These are phyloP conservation scores for Rissa tridactyla DNA, from an alignment of 2,113 vertebrate species.

Conservation along the genomic window DNA sequence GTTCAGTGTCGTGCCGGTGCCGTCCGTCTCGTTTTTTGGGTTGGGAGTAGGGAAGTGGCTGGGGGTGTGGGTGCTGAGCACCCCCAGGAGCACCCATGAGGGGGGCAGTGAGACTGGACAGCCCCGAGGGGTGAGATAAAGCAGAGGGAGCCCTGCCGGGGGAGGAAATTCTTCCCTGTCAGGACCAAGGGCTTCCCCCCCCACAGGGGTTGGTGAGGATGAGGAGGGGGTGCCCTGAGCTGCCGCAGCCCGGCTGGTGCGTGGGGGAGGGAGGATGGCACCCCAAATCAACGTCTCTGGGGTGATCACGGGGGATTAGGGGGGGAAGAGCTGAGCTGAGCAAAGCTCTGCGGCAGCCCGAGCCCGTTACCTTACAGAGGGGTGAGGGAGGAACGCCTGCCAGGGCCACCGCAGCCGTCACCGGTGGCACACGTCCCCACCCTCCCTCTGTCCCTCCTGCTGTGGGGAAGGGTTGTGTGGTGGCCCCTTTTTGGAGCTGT, in stretches of 20 bases:
- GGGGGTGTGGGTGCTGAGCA: too few species aligned
- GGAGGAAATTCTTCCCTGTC: background rate
- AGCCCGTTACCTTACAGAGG: accelerated
- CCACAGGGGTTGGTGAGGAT: background rate
- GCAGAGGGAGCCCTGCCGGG: background rate
- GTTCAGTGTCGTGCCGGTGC: background rate
- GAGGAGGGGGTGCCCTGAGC: background rate
- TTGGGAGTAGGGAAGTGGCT: background rate
- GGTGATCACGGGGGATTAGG: background rate
- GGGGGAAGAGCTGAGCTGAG: background rate
- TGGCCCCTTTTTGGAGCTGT: background rate
- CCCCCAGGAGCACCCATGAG: background rate
- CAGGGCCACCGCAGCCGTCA: accelerated
- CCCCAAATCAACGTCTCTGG: accelerated
- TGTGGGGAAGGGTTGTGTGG: accelerated
- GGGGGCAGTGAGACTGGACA: background rate
- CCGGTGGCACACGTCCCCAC: accelerated
- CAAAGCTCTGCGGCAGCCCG: background rate
- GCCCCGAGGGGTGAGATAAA: background rate
- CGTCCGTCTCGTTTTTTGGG: background rate
- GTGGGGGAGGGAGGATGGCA: accelerated
- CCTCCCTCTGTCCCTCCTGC: background rate
- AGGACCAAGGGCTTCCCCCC: too few species aligned
- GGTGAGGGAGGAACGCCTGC: background rate
- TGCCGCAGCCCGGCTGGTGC: accelerated